phyloP scores from a whole-genome alignment of 2,113 vertebrate genomes.

The Miniopterus natalensis region DNA sequence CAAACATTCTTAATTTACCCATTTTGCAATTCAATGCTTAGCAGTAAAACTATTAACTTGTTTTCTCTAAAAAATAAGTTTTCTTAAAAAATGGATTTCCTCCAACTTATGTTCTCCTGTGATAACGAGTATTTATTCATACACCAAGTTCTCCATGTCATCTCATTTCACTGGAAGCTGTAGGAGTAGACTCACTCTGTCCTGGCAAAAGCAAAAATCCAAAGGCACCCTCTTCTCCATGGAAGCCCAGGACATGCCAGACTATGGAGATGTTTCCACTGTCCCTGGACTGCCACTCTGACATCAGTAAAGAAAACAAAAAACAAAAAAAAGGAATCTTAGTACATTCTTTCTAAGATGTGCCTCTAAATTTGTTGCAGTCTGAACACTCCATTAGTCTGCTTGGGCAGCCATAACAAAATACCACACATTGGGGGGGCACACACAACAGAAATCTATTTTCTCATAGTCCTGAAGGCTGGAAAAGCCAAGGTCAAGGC shows the following conservation, averaged over 20 bases:
- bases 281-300: background rate
- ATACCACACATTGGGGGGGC: too few relatives aligned
- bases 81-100: background rate
- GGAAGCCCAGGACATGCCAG: accelerated
- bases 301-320: background rate
- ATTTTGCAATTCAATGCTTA: background rate
- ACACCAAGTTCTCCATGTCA: accelerated
- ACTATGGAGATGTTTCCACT: background rate
- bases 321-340: background rate
- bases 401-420: background rate
- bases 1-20: background rate
- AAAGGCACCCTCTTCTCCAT: background rate
- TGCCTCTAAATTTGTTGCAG: background rate
- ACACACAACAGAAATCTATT: background rate
- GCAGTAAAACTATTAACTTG: background rate
- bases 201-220: background rate
- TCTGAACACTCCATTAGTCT: background rate
- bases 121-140: background rate
- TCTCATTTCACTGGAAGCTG: background rate
- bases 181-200: background rate
- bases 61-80: background rate
- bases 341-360: background rate
- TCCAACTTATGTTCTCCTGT: background rate
- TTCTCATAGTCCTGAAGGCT: background rate
- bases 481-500: background rate